These are phyloP conservation scores for Trematocara variabile DNA, from an alignment of 2,113 vertebrate species.

Conservation along the genomic window DNA sequence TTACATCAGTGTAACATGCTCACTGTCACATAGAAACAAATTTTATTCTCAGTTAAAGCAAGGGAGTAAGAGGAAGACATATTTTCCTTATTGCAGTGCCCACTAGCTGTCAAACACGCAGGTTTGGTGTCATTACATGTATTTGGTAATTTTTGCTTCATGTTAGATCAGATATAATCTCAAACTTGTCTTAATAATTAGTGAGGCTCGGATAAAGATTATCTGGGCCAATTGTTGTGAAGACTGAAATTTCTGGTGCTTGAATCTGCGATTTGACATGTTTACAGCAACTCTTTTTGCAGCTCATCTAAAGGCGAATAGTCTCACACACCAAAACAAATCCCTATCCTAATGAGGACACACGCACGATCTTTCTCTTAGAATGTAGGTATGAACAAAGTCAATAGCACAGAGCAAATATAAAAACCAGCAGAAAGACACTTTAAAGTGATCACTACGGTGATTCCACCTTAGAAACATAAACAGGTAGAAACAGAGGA, in stretches of 20 bases:
- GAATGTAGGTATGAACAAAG: neutral
- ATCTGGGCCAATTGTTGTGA: neutral
- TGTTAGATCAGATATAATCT: neutral
- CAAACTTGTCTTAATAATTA: neutral
- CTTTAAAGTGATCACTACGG: neutral
- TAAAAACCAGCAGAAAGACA: neutral
- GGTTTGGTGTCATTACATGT: neutral
- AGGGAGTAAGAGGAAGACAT: neutral
- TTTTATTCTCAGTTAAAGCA: neutral
- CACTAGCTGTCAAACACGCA: neutral
- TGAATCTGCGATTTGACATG: neutral
- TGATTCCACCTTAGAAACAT: neutral
- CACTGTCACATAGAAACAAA: neutral
- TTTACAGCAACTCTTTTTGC: neutral
- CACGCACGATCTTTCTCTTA: neutral
- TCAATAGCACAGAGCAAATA: neutral
- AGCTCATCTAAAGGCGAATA: neutral
- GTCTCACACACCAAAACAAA: neutral
- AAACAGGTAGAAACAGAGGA: neutral
- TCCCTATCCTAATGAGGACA: neutral
- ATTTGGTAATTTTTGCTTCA: neutral
- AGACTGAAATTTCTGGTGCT: neutral
- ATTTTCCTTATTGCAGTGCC: neutral
- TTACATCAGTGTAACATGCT: neutral
- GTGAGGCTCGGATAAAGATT: neutral